Evolutionary conservation across 2,113 vertebrate species (phyloP).

Genomic region (human): DNA sequence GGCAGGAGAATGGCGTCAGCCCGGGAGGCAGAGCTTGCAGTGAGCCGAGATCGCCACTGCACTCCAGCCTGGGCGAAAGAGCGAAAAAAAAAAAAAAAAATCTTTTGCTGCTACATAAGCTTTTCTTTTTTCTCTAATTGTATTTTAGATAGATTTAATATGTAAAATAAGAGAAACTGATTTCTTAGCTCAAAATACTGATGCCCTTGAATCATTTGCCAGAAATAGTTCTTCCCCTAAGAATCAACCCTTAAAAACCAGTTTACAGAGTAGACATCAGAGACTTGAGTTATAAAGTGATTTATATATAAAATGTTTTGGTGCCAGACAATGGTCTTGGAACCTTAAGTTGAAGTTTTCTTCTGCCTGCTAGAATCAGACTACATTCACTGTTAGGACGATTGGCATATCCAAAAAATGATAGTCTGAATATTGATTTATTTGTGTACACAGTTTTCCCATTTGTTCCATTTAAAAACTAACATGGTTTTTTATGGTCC

Average conservation of each 20-base stretch:
- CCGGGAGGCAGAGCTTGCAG: no score
- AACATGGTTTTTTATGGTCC: neutral
- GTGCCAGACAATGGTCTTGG: neutral
- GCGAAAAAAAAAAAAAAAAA: no score
- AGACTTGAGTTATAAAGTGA: constrained; percentile 16
- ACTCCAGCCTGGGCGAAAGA: no score
- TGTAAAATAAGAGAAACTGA: neutral
- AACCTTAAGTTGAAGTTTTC: neutral
- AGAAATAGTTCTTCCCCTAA: constrained; percentile 16
- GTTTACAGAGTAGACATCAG: neutral
- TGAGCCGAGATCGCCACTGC: no score
- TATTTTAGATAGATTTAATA: neutral
- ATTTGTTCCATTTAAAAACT: constrained; percentile 21
- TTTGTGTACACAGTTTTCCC: neutral
- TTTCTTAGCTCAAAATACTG: neutral
- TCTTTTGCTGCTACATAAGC: neutral
- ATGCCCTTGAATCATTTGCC: neutral
- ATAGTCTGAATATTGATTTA: neutral
- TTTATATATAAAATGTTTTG: neutral
- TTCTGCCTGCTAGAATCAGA: neutral
- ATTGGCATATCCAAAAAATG: neutral
- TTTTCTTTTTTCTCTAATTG: neutral
- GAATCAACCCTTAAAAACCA: neutral
- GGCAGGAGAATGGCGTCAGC: no score
- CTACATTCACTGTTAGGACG: neutral